Evolutionary conservation across 30 jellyfish, hydroid and myxozoan species (phyloP).

Genomic region (Cassiopea andromeda): DNA sequence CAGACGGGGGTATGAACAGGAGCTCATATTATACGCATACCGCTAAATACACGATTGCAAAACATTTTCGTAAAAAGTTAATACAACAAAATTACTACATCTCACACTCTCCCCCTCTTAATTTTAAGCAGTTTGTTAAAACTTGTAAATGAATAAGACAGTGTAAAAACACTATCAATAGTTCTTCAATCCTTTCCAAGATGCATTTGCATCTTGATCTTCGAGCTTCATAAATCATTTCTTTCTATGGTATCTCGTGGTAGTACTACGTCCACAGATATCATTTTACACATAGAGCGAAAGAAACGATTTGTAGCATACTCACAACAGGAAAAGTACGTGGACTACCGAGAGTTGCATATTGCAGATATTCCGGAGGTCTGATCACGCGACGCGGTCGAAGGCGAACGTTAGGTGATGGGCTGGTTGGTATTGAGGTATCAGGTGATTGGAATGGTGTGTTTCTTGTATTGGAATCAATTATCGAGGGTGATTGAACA

Average conservation of each 20-base stretch:
- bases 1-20: no score
- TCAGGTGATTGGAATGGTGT: background rate
- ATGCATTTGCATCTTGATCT: background rate
- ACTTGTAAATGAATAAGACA: background rate
- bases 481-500: background rate
- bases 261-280: slow-evolving; percentile 30
- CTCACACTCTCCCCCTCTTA: background rate
- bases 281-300: background rate
- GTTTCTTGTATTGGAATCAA: background rate
- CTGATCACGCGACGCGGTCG: slow-evolving; percentile 41
- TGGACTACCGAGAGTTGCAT: slow-evolving; percentile 6
- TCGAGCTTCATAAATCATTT: background rate
- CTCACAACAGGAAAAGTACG: slow-evolving; percentile 19
- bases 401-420: slow-evolving; percentile 5
- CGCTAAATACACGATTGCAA: no score
- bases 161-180: background rate
- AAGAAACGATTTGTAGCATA: slow-evolving; percentile 15
- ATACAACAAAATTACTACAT: no score
- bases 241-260: background rate
- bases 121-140: background rate
- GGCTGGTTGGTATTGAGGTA: background rate
- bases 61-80: no score
- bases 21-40: no score
- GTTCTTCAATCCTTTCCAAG: background rate
- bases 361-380: slow-evolving; percentile 28